Percentiles rank a stretch among this genome's conserved stretches.
phyloP scores from a whole-genome alignment of 2,797 vertebrate genomes.

The Micrastur ruficollis region DNA sequence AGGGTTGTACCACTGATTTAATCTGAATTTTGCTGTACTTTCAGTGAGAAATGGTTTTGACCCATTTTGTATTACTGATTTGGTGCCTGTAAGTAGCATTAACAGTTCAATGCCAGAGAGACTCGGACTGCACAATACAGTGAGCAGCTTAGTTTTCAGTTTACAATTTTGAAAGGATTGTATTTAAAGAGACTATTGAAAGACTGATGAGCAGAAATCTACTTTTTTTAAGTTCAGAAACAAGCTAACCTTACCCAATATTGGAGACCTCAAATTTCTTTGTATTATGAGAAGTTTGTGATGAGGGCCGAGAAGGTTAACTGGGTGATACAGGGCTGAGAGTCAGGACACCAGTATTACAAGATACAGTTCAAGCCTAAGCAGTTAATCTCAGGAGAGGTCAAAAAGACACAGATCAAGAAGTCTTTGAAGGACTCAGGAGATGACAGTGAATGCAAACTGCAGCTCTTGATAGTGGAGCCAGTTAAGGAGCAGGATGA shows the following conservation, averaged over 20 bases:
- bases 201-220: constrained; percentile 27
- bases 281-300: not conserved
- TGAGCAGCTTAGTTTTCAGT: constrained; percentile 29
- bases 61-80: not conserved
- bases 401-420: constrained; percentile 26
- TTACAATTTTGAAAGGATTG: constrained; percentile 45
- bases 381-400: not conserved
- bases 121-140: not conserved
- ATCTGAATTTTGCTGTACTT: not conserved
- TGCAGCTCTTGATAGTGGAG: not conserved
- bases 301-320: not conserved
- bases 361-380: not conserved
- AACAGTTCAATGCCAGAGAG: constrained; percentile 20
- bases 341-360: not conserved
- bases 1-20: not conserved
- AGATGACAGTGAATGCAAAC: not conserved
- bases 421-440: not conserved
- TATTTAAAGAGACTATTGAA: not conserved
- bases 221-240: constrained; percentile 5
- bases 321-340: not conserved
- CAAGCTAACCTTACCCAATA: not conserved
- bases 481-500: not conserved
- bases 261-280: not conserved
- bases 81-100: constrained; percentile 38
- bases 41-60: not conserved